phyloP scores from a whole-genome alignment of 2,113 vertebrate genomes.

The Silurus glanis region DNA sequence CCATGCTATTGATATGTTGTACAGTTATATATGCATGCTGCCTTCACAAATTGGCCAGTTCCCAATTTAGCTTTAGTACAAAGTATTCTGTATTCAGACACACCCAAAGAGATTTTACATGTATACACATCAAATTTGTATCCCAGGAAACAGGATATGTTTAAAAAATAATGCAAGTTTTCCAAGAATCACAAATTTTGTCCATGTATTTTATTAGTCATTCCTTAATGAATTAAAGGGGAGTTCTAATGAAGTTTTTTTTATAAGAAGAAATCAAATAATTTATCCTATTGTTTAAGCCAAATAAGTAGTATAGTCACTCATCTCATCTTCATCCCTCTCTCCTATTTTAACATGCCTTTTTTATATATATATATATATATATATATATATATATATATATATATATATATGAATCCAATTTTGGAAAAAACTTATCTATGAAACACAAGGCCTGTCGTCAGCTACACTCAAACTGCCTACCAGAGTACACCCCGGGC shows the following conservation, averaged over 20 bases:
- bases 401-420: not conserved
- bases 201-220: not conserved
- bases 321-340: not conserved
- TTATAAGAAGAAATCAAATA: not conserved
- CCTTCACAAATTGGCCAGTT: not conserved
- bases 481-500: conserved; percentile 51
- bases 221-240: not conserved
- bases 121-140: not conserved
- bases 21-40: not conserved
- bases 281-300: not conserved
- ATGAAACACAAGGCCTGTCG: conserved; percentile 50
- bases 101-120: not conserved
- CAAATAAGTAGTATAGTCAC: not conserved
- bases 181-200: not conserved
- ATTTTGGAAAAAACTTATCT: conserved; percentile 12
- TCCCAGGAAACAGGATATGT: not conserved
- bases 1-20: not conserved
- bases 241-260: not conserved
- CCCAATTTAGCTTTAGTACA: not conserved
- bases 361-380: too few relatives aligned
- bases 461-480: conserved; percentile 43
- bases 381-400: too few relatives aligned
- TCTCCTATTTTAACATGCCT: not conserved
- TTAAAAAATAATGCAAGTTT: not conserved
- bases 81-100: not conserved